A percentile compares a stretch with the other conserved stretches of the same genome.
Conservation (phyloP, 2,113 vertebrate species). For the Laterallus jamaicensis region DNA sequence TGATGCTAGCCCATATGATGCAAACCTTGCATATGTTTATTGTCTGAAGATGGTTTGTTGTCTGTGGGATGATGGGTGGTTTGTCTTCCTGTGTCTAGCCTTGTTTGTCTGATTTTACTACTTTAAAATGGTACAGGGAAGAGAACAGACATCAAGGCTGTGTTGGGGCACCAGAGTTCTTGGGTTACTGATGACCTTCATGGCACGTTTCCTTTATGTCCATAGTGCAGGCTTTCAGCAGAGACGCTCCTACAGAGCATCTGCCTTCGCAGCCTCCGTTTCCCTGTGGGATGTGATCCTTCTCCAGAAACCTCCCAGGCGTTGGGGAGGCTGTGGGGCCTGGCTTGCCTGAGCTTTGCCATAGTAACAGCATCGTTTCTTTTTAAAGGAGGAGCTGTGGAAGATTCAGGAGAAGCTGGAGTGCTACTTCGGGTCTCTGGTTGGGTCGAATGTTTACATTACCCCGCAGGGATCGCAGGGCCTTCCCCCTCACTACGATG, state of each 20-base stretch:
- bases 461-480: constrained; percentile 89
- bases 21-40: background rate
- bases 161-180: background rate
- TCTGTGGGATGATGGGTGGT: background rate
- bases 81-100: background rate
- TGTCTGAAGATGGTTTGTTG: background rate
- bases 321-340: too few species aligned
- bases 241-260: background rate
- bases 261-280: background rate
- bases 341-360: background rate
- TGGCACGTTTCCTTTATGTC: background rate
- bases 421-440: constrained; percentile 89
- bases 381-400: constrained; percentile 88
- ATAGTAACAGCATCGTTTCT: background rate
- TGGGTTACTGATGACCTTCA: background rate
- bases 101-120: background rate
- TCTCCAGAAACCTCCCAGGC: background rate
- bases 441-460: constrained; percentile 92
- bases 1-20: background rate
- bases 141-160: accelerated
- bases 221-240: background rate
- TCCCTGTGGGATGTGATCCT: background rate
- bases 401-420: constrained; percentile 92
- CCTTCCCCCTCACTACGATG: constrained; percentile 90
- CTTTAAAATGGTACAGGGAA: background rate